phyloP scores from a whole-genome alignment of 2,888 invertebrate genomes.

The Lasioglossum villosulum region DNA sequence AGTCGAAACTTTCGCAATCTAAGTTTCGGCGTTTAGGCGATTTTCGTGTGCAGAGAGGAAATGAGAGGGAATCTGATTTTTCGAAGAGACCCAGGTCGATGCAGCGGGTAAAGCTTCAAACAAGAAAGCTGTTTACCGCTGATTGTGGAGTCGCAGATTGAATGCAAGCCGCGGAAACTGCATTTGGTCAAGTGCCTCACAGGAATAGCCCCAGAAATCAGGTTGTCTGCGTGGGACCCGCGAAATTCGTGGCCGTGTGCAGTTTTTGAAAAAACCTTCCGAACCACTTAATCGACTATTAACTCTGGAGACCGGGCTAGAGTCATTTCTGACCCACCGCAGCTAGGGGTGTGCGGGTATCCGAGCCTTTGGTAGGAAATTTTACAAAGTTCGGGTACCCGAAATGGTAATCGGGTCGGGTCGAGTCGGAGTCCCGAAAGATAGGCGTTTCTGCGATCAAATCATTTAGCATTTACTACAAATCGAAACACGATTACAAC shows the following conservation, averaged over 20 bases:
- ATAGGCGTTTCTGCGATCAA: no score
- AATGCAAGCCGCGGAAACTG: background rate
- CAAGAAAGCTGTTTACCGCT: background rate
- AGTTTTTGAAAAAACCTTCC: background rate
- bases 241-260: background rate
- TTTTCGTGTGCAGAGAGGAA: background rate
- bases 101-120: background rate
- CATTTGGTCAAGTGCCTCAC: background rate
- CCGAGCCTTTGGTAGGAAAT: no score
- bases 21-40: background rate
- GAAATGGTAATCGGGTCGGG: no score
- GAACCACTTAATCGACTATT: background rate
- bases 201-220: background rate
- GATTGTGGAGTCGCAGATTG: conserved; percentile 4
- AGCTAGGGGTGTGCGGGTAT: no score
- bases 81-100: background rate
- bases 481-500: no score
- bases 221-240: background rate
- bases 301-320: no score
- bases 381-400: no score
- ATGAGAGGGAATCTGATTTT: background rate
- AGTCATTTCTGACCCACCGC: no score
- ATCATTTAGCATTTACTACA: no score
- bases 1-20: background rate
- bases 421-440: no score